Evolutionary conservation across 2,888 invertebrate species (phyloP), one percentile per base, ranked within the genome.

Genomic region (Drosophila neonasuta): DNA sequence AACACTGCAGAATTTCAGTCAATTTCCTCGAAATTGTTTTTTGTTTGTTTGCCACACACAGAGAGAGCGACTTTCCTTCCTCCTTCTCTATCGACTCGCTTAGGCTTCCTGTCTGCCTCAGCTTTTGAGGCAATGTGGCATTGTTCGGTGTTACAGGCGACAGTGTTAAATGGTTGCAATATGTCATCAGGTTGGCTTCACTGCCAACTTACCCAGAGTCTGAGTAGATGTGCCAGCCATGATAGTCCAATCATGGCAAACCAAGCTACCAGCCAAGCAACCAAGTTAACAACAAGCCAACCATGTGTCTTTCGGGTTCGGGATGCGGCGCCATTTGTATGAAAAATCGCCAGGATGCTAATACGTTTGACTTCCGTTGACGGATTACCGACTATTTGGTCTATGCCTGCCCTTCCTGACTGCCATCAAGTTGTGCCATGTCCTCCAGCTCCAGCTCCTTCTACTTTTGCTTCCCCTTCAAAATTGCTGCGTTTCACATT

Each of bases 321-420:
- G 75, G 76, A 69, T 74, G 79, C 76, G 80, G 74, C 77, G 77
- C 87, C 87, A 89, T 89, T 89, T 89, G 87, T 81, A 88, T 88
- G 89, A 88, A 89, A 89, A 89, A 89, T 89, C 83, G 88, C 88
- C 86, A 87, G 89, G 88, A 89, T 89, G 88, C 89, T 89, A 89
- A 89, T 89, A 89, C 89, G 89, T 89, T 89, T 89, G 89, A 89
- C 89, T 89, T 89, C 89, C 89, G 89, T 86, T 89, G 88, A 89
- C 89, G 88, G 89, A 88, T 88, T 88, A 89, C 89, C 74, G 81
- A 83, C 86, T 85, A 85, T 80, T 82, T 85, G 76, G 70, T 68
- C 65, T 70, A 48, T 49, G 61, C 50, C 57, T 55, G 73, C 64
- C 63, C 61, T 45, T 67, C 61, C 68, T 24, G 44, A 52, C 42